A percentile compares a stretch with the other conserved stretches of the same genome.
These are phyloP conservation scores for Aspidiotus rigidus DNA, from an alignment of 2,888 invertebrate genomes.

Conservation along the genomic window DNA sequence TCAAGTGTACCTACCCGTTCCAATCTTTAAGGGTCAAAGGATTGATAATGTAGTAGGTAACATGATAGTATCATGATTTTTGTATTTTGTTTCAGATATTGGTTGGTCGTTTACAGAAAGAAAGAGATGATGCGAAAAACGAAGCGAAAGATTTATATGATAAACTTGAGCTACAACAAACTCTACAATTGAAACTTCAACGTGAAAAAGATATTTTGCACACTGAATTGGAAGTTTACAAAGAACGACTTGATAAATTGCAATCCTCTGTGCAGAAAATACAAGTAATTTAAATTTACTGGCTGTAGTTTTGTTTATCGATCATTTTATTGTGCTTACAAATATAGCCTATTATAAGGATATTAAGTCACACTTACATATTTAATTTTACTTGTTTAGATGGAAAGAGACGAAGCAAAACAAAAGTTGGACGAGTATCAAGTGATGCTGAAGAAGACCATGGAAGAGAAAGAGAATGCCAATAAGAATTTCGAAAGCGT, in stretches of 20 bases:
- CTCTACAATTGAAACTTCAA: constrained; percentile 69
- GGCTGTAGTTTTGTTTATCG: too few species aligned
- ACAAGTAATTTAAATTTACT: constrained; percentile 49
- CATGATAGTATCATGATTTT: too few species aligned
- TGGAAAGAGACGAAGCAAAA: constrained; percentile 80
- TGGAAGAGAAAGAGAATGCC: constrained; percentile 77
- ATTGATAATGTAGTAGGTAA: too few species aligned
- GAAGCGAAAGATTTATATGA: constrained; percentile 75
- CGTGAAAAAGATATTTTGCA: constrained; percentile 75
- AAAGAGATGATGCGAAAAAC: constrained; percentile 70
- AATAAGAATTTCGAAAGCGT: constrained; percentile 87
- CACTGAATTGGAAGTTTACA: constrained; percentile 74
- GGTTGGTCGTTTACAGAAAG: constrained; percentile 73
- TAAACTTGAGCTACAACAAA: constrained; percentile 69
- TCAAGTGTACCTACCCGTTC: too few species aligned
- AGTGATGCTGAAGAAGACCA: constrained; percentile 68
- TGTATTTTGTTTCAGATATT: constrained; percentile 50
- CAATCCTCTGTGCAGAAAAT: constrained; percentile 74
- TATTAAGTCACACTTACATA: background rate
- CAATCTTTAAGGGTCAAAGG: too few species aligned
- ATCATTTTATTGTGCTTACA: too few species aligned
- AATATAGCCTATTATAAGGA: too few species aligned
- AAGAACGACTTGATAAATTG: constrained; percentile 81
- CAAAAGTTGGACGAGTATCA: constrained; percentile 84
- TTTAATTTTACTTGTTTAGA: constrained; percentile 45